Percentiles rank a stretch among this genome's conserved stretches.
Evolutionary conservation across 2,113 vertebrate genomes (phyloP).

Genomic region (Boulengeromyrus knoepffleri): DNA sequence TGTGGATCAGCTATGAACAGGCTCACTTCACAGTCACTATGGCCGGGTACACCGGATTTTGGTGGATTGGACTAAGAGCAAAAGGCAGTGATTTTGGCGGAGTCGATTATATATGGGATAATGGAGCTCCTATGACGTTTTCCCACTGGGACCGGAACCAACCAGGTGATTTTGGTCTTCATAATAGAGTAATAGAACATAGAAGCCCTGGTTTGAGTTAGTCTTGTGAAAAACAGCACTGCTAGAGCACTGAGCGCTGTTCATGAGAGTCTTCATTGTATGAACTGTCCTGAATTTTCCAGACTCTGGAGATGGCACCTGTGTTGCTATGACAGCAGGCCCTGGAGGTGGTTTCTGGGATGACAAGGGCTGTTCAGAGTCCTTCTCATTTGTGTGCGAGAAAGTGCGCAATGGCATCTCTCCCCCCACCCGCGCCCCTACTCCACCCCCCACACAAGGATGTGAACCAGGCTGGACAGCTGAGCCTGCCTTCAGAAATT

Average conservation of each 20-base stretch:
- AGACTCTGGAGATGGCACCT: conserved; percentile 57
- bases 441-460: conserved; percentile 41
- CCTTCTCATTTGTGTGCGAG: conserved; percentile 57
- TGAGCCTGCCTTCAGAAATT: conserved; percentile 49
- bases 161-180: conserved; percentile 48
- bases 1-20: conserved; percentile 58
- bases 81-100: conserved; percentile 41
- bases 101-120: conserved; percentile 64
- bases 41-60: conserved; percentile 45
- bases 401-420: conserved; percentile 52
- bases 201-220: neutral
- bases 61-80: conserved; percentile 63
- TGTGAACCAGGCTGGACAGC: conserved; percentile 46
- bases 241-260: neutral
- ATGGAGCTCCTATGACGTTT: conserved; percentile 47
- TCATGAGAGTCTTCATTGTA: neutral
- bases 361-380: conserved; percentile 49
- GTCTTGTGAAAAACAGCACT: neutral
- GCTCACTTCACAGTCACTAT: conserved; percentile 56
- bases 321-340: conserved; percentile 60
- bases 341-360: conserved; percentile 61
- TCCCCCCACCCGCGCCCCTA: conserved; percentile 55
- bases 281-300: neutral
- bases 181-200: neutral
- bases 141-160: conserved; percentile 63